A percentile compares a stretch with the other conserved stretches of the same genome.
Conservation (phyloP, 2,113 vertebrate species). For the Malurus melanocephalus region DNA sequence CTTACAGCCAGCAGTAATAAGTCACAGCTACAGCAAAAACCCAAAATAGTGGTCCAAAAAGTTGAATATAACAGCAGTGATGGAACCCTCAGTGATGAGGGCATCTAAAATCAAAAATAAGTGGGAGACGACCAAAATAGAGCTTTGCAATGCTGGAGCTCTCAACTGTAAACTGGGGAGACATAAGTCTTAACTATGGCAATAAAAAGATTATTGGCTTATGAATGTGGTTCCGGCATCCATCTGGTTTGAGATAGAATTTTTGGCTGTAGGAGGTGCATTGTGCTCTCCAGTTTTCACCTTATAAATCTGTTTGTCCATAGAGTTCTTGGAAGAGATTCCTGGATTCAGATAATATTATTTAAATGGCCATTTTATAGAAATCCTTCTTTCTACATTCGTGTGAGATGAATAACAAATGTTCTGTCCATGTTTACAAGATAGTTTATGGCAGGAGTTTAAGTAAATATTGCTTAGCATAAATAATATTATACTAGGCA, state of each 20-base stretch:
- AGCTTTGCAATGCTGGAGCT: background rate
- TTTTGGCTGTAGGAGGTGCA: background rate
- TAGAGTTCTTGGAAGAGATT: background rate
- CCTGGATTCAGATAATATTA: background rate
- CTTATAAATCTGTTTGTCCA: constrained; percentile 35
- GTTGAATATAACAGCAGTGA: background rate
- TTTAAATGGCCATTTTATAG: background rate
- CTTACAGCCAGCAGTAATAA: background rate
- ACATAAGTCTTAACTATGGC: background rate
- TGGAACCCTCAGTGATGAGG: background rate
- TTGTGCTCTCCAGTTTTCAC: constrained; percentile 6
- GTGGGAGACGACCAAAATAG: background rate
- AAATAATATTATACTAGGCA: background rate
- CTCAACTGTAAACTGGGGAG: background rate
- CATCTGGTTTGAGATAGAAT: constrained; percentile 9
- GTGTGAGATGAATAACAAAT: background rate
- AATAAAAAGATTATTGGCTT: constrained; percentile 7
- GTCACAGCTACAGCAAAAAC: background rate
- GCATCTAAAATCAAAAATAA: background rate
- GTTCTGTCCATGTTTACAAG: background rate
- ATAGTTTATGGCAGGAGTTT: background rate
- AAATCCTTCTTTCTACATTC: background rate
- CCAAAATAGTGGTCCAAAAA: background rate
- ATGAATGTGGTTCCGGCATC: background rate
- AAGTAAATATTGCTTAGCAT: background rate